Conservation (phyloP, 2,113 vertebrate species). For the Chamaea fasciata region DNA sequence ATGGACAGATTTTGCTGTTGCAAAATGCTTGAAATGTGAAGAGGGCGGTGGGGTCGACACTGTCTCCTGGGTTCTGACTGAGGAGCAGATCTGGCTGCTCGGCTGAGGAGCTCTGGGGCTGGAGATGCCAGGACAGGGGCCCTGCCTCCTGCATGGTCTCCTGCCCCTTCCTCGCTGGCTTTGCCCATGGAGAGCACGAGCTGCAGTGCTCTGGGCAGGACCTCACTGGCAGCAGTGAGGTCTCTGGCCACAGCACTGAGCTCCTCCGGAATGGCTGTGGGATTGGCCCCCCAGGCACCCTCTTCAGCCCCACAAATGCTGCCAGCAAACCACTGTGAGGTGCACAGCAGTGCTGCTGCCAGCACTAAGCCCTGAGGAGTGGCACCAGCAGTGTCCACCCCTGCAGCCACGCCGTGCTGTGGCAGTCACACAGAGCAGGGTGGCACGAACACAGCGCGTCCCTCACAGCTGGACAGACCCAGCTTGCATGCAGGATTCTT, state of each 20-base stretch:
- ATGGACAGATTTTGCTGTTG: background rate
- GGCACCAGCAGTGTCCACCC: background rate
- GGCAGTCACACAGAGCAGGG: accelerated
- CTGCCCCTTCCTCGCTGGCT: background rate
- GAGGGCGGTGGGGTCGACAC: accelerated
- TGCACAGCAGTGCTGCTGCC: background rate
- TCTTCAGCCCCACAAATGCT: background rate
- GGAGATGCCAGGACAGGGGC: background rate
- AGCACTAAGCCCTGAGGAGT: accelerated
- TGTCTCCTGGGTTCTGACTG: background rate
- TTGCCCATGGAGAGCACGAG: accelerated
- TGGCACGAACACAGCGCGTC: accelerated
- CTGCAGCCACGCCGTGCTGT: accelerated
- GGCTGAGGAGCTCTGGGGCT: background rate
- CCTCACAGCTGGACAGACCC: background rate
- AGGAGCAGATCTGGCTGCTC: background rate
- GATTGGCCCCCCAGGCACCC: background rate
- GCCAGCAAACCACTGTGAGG: accelerated
- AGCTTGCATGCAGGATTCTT: accelerated
- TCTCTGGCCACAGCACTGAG: background rate
- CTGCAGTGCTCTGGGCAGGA: background rate
- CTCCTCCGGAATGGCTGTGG: background rate
- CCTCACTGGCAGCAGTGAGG: too few species aligned
- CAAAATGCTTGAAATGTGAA: background rate
- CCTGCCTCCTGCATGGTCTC: background rate